phyloP scores from a whole-genome alignment of 2,888 invertebrate genomes.

The Rhimphoctona megacephalus region DNA sequence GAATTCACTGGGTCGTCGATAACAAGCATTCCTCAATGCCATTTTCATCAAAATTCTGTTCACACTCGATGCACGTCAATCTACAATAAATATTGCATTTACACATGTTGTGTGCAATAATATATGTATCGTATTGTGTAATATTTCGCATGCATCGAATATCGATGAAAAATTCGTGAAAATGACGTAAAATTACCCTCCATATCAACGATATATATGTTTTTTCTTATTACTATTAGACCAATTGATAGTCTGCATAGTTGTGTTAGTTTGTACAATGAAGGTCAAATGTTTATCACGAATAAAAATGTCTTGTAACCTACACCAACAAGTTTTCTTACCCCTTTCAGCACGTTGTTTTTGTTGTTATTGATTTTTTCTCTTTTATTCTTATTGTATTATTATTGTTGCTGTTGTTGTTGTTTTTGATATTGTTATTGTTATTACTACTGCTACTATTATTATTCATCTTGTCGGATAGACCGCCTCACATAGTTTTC shows the following conservation, averaged over 20 bases:
- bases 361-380: not conserved
- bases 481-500: slow-evolving; percentile 42
- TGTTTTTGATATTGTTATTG: not conserved
- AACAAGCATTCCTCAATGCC: not conserved
- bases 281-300: slow-evolving; percentile 62
- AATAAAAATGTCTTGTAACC: slow-evolving; percentile 37
- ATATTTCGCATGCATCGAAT: not conserved
- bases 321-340: slow-evolving; percentile 2
- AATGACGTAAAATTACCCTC: not conserved
- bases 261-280: slow-evolving; percentile 67
- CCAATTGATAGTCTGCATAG: slow-evolving; percentile 51
- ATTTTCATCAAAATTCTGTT: slow-evolving; percentile 16
- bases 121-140: not conserved
- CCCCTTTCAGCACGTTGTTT: not conserved
- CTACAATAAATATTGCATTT: not conserved
- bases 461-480: slow-evolving; percentile 23
- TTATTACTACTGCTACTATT: not conserved
- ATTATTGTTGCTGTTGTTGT: slow-evolving; percentile 14
- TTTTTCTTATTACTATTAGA: slow-evolving; percentile 59
- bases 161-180: not conserved
- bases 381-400: slow-evolving; percentile 2
- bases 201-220: slow-evolving; percentile 1
- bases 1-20: slow-evolving; percentile 3
- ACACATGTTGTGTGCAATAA: no score
- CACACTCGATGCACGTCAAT: slow-evolving; percentile 46